Percentiles rank a stretch among this genome's conserved stretches.
Evolutionary conservation across 2,888 invertebrate species (phyloP).

Genomic region (Himalopsyche kuldschensis): DNA sequence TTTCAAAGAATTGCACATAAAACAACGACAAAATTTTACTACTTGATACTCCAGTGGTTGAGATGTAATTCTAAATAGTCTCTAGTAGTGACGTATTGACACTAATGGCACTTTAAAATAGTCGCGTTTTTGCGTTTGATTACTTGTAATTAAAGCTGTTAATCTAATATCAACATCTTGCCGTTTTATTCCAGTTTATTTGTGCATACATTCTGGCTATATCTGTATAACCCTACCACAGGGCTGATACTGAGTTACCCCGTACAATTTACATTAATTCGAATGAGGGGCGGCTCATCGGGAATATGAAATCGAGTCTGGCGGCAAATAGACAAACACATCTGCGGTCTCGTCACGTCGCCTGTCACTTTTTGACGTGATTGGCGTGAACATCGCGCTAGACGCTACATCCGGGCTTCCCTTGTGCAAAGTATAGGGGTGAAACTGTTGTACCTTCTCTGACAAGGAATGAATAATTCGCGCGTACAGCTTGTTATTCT

Average conservation of each 20-base stretch:
- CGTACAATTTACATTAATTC: constrained; percentile 19
- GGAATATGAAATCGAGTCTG: constrained; percentile 14
- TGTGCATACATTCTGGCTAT: no score
- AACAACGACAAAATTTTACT: no score
- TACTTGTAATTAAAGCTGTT: no score
- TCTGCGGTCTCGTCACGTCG: constrained; percentile 13
- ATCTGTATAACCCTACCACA: background rate
- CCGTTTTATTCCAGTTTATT: no score
- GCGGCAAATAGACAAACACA: constrained; percentile 12
- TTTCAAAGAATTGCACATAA: no score
- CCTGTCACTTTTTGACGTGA: background rate
- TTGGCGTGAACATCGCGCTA: background rate
- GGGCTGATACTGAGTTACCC: background rate
- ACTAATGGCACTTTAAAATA: no score
- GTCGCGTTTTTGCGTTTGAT: no score
- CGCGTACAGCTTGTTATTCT: background rate
- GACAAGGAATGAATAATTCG: background rate
- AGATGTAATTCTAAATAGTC: no score
- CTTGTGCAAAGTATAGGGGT: background rate
- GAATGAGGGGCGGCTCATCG: background rate
- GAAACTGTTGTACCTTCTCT: background rate
- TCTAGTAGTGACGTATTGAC: no score
- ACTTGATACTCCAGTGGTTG: no score
- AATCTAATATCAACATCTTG: no score
- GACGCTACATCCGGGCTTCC: background rate